phyloP scores from a whole-genome alignment of 2,888 invertebrate species.

The Meliscaeva auricollis region DNA sequence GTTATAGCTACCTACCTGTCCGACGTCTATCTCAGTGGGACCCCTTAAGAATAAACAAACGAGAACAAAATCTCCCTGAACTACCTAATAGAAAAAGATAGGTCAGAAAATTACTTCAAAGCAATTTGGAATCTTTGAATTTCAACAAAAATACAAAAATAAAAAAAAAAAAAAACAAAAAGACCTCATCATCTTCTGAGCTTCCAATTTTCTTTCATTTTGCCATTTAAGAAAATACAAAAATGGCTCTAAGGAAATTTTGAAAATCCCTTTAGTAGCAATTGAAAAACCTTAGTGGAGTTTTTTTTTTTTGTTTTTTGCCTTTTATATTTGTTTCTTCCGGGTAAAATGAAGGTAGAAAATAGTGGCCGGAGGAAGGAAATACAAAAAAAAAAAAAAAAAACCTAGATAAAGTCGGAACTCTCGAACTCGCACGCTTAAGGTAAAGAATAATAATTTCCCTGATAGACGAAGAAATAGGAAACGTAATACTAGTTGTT shows the following conservation, averaged over 20 bases:
- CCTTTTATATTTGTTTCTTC: conserved; percentile 1
- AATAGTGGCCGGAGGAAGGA: neutral
- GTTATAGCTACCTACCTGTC: neutral
- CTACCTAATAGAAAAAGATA: conserved; percentile 27
- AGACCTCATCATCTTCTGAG: conserved; percentile 57
- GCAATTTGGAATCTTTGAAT: conserved; percentile 67
- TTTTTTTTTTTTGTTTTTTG: conserved; percentile 17
- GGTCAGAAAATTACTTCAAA: conserved; percentile 68
- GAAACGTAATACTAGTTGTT: neutral
- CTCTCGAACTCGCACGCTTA: neutral
- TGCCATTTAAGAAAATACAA: conserved; percentile 62
- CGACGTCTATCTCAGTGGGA: neutral
- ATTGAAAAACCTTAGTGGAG: conserved; percentile 62
- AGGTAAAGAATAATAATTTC: conserved; percentile 26
- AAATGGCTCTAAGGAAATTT: conserved; percentile 68
- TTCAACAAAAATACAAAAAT: conserved; percentile 65
- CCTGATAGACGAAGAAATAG: neutral
- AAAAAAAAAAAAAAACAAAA: conserved; percentile 38
- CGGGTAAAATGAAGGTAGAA: conserved; percentile 15
- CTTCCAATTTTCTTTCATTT: conserved; percentile 60
- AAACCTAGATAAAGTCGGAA: neutral
- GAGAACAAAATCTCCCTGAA: neutral
- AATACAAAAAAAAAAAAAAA: neutral
- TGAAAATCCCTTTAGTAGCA: conserved; percentile 66
- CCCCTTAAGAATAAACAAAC: conserved; percentile 9